Percentiles rank a stretch among this genome's conserved stretches.
Conservation (phyloP, 2,113 vertebrate species). For the Podarcis muralis region DNA sequence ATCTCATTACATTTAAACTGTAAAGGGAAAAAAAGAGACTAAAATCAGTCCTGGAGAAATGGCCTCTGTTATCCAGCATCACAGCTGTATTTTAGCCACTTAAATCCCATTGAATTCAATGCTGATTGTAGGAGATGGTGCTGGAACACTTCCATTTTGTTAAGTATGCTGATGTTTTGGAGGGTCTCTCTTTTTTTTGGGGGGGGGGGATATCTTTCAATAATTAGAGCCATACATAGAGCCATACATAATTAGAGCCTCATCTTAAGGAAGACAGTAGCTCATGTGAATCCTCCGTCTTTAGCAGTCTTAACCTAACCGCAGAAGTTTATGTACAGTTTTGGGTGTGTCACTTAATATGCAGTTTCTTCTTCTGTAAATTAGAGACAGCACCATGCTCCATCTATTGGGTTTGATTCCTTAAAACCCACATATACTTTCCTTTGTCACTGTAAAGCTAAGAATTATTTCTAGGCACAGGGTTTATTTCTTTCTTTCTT, state of each 20-base stretch:
- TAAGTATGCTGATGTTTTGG: neutral
- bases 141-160: neutral
- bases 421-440: slow-evolving; percentile 1
- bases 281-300: neutral
- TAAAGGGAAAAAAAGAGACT: no score
- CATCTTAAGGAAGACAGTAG: neutral
- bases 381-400: neutral
- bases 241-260: neutral
- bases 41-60: no score
- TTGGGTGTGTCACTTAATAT: neutral
- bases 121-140: neutral
- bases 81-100: neutral
- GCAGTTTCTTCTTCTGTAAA: neutral
- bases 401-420: neutral
- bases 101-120: neutral
- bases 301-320: slow-evolving; percentile 5
- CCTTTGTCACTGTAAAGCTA: slow-evolving; percentile 8
- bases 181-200: neutral
- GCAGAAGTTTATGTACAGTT: slow-evolving; percentile 1
- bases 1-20: no score
- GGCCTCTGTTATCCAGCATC: no score
- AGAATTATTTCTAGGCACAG: neutral
- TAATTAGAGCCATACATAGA: neutral
- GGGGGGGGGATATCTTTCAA: neutral
- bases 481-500: slow-evolving; percentile 6